phyloP scores from a whole-genome alignment of 2,113 vertebrate genomes.

The Sphyrna mokarran region DNA sequence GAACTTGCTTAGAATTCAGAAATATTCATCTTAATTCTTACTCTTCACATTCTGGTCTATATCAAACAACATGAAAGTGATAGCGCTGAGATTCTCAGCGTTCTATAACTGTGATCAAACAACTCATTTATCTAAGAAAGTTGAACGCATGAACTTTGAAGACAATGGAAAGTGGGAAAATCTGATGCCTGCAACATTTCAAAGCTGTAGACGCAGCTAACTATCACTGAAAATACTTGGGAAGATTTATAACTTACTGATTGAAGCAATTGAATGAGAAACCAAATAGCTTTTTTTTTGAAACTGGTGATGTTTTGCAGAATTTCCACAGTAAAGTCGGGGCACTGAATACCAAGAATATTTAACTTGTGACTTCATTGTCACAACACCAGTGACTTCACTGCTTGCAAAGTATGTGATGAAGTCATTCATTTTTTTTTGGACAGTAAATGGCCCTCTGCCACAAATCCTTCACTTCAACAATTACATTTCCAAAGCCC shows the following conservation, averaged over 20 bases:
- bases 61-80: constrained; percentile 10
- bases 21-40: constrained; percentile 24
- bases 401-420: constrained; percentile 12
- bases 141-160: not conserved
- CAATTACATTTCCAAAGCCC: not conserved
- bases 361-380: constrained; percentile 27
- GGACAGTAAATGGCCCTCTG: not conserved
- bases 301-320: constrained; percentile 4
- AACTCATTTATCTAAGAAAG: not conserved
- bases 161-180: not conserved
- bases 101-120: not conserved
- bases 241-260: constrained; percentile 22
- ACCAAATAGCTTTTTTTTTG: not conserved
- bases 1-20: not conserved
- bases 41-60: constrained; percentile 5
- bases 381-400: constrained; percentile 5
- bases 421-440: not conserved
- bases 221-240: not conserved
- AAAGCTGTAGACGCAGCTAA: not conserved
- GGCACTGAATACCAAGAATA: constrained; percentile 18
- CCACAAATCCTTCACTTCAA: not conserved
- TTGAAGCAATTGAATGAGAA: constrained; percentile 13
- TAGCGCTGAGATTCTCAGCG: not conserved
- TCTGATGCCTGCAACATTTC: not conserved
- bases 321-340: not conserved